Evolutionary conservation across 2,113 vertebrate genomes (phyloP).

Genomic region (Apodemus speciosus): DNA sequence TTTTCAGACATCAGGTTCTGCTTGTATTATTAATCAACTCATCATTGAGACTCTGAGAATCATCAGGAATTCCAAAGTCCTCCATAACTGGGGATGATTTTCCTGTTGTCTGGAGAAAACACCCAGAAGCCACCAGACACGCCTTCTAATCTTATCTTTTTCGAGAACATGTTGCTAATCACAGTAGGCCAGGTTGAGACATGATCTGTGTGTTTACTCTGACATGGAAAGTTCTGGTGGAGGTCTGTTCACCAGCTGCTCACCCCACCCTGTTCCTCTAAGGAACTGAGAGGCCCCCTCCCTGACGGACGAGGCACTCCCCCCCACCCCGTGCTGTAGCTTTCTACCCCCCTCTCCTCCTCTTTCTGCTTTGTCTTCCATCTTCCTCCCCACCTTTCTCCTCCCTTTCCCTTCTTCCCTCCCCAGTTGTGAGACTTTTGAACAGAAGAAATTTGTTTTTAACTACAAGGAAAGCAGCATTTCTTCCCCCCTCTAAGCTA

Average conservation of each 20-base stretch:
- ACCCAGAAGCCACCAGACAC: background rate
- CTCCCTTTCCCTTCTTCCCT: background rate
- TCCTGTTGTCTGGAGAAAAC: background rate
- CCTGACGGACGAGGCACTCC: rapidly evolving
- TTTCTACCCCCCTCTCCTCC: rapidly evolving
- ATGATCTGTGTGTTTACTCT: background rate
- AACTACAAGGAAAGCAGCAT: background rate
- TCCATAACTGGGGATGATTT: background rate
- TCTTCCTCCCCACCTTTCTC: background rate
- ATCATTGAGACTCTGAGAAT: background rate
- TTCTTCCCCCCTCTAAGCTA: background rate
- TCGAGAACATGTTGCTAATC: constrained; percentile 41
- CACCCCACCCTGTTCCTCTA: background rate
- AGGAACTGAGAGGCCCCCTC: background rate
- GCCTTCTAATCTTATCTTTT: background rate
- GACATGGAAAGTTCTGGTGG: constrained; percentile 52
- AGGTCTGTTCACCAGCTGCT: constrained; percentile 31
- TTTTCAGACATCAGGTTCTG: background rate
- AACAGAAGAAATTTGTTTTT: background rate
- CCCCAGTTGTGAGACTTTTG: background rate
- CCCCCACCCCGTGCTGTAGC: too few species aligned
- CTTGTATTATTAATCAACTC: background rate
- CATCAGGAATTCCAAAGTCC: background rate
- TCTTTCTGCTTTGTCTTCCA: rapidly evolving
- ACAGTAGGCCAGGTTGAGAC: background rate